A percentile compares a stretch with the other conserved stretches of the same genome.
Conservation (phyloP, 2,113 vertebrate species). For the Fregetta grallaria region DNA sequence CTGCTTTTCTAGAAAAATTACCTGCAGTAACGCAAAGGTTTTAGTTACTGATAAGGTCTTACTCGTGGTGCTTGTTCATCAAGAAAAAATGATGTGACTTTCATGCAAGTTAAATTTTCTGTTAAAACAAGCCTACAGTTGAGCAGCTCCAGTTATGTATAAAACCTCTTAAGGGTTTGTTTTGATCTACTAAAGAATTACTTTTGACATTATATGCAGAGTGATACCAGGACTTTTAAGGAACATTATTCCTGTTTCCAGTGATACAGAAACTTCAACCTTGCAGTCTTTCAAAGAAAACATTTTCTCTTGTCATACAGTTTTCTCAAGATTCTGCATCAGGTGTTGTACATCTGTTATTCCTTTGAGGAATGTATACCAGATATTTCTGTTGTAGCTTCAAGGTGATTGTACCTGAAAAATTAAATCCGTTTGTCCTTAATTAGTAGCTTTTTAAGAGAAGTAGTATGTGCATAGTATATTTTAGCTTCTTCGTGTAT, state of each 20-base stretch:
- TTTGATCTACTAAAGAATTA: neutral
- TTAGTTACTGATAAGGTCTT: neutral
- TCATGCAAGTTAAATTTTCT: neutral
- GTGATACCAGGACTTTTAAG: neutral
- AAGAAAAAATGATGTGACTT: neutral
- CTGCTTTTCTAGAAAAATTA: neutral
- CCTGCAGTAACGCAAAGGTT: neutral
- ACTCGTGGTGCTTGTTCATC: rapidly evolving
- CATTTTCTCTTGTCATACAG: neutral
- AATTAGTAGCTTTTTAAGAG: neutral
- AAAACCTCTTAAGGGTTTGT: neutral
- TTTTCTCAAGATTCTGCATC: neutral
- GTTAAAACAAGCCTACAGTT: neutral
- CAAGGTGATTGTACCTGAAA: neutral
- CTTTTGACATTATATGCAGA: rapidly evolving
- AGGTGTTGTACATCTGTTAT: neutral
- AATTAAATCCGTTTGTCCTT: neutral
- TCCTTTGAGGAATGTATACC: rapidly evolving
- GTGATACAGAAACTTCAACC: neutral
- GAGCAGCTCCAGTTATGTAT: neutral
- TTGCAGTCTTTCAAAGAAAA: neutral
- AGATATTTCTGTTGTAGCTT: neutral
- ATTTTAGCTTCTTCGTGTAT: neutral
- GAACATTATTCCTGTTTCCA: neutral
- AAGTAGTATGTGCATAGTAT: rapidly evolving